Evolutionary conservation across 2,113 vertebrate genomes (phyloP).

Genomic region (Telmatochromis sp.): DNA sequence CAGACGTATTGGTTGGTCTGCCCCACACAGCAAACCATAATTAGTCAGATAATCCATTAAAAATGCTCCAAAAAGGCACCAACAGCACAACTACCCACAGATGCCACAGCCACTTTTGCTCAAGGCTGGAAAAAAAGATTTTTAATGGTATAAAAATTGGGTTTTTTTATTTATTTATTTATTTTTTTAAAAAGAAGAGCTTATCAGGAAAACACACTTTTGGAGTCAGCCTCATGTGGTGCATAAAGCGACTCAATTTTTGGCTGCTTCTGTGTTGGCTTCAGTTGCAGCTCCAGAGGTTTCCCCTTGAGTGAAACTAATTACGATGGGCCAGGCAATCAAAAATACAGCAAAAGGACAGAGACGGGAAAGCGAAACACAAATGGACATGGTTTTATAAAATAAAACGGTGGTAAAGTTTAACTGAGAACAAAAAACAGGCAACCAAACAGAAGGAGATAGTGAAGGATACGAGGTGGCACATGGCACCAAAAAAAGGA

Average conservation of each 20-base stretch:
- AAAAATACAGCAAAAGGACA: neutral
- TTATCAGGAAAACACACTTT: neutral
- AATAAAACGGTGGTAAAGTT: neutral
- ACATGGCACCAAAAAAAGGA: neutral
- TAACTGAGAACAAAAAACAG: neutral
- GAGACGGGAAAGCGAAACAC: neutral
- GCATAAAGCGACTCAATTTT: neutral
- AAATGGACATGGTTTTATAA: neutral
- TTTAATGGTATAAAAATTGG: neutral
- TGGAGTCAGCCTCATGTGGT: neutral
- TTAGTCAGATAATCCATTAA: neutral
- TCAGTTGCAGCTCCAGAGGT: neutral
- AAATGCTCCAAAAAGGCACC: neutral
- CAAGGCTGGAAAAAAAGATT: neutral
- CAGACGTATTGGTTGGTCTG: neutral
- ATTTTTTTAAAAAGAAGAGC: rapidly evolving
- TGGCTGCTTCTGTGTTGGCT: neutral
- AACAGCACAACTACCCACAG: neutral
- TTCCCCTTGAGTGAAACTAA: neutral
- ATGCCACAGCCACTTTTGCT: neutral
- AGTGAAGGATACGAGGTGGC: neutral
- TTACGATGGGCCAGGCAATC: neutral
- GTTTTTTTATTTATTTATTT: neutral
- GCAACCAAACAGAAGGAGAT: neutral
- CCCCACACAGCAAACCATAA: neutral